Conservation (phyloP, 2,113 vertebrate species). For the Eleginops maclovinus region DNA sequence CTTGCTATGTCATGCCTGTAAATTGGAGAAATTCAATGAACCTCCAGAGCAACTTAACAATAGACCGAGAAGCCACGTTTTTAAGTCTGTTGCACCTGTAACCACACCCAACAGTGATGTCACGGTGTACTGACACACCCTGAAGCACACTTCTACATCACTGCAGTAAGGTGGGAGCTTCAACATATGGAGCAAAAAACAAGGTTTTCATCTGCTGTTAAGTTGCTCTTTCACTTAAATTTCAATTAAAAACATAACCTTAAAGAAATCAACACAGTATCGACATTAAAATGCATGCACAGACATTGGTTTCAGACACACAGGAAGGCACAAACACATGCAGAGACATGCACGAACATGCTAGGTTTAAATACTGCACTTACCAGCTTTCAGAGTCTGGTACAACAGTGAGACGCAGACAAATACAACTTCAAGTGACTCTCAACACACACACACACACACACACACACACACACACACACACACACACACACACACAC, state of each 20-base stretch:
- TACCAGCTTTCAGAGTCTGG: constrained; percentile 50
- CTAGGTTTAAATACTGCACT: constrained; percentile 47
- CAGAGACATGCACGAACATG: constrained; percentile 51
- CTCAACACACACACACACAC: constrained; percentile 16
- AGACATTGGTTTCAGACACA: not conserved
- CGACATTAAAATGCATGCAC: constrained; percentile 8
- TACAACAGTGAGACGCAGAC: constrained; percentile 47
- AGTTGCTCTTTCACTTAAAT: not conserved
- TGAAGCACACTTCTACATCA: not conserved
- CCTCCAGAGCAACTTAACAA: not conserved
- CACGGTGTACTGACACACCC: not conserved
- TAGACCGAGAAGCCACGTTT: not conserved
- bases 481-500: constrained; percentile 22
- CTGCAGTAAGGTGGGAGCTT: not conserved
- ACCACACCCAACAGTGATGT: constrained; percentile 1
- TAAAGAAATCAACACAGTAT: not conserved
- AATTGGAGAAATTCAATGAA: not conserved
- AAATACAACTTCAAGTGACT: constrained; percentile 23
- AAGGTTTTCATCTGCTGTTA: not conserved
- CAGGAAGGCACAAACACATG: constrained; percentile 6
- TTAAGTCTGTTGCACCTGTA: not conserved
- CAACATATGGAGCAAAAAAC: not conserved
- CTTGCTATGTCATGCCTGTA: too few species aligned
- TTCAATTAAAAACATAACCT: not conserved
- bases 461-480: constrained; percentile 17